Evolutionary conservation across 2,797 vertebrate genomes (phyloP).

Genomic region (Neostethus bicornis): DNA sequence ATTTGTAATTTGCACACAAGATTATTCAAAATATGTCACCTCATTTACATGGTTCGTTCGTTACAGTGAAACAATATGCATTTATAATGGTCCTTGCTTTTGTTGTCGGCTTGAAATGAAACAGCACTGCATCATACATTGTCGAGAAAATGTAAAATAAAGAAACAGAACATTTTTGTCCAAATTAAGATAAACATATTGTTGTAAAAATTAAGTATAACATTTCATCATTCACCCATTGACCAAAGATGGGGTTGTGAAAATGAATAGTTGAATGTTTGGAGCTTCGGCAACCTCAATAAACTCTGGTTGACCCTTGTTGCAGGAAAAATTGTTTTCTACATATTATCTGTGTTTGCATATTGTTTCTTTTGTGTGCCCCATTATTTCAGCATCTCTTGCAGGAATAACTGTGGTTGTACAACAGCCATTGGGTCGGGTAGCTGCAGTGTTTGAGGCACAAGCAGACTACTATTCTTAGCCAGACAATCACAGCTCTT

Average conservation of each 20-base stretch:
- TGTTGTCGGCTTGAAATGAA: conserved; percentile 4
- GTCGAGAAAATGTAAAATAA: conserved; percentile 2
- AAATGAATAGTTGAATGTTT: conserved; percentile 48
- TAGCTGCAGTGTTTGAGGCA: conserved; percentile 45
- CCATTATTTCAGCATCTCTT: conserved; percentile 22
- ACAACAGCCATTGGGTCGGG: conserved; percentile 35
- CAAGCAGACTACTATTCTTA: conserved; percentile 62
- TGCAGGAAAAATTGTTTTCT: conserved; percentile 18
- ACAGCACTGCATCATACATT: neutral
- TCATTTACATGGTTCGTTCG: conserved; percentile 23
- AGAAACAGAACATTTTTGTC: too few relatives aligned
- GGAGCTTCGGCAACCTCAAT: conserved; percentile 15
- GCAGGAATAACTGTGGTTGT: conserved; percentile 41
- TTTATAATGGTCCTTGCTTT: conserved; percentile 1
- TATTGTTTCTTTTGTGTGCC: conserved; percentile 13
- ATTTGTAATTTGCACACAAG: conserved; percentile 7
- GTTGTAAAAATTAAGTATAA: too few relatives aligned
- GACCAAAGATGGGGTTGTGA: conserved; percentile 1
- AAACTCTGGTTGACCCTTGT: conserved; percentile 47
- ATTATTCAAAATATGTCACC: conserved; percentile 12
- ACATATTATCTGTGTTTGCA: conserved; percentile 12
- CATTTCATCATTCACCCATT: too few relatives aligned
- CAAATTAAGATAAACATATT: too few relatives aligned
- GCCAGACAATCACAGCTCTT: conserved; percentile 57
- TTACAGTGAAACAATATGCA: conserved; percentile 21